These are phyloP conservation scores for Enteromius fasciolatus DNA, from an alignment of 2,797 vertebrate genomes.

Conservation along the genomic window DNA sequence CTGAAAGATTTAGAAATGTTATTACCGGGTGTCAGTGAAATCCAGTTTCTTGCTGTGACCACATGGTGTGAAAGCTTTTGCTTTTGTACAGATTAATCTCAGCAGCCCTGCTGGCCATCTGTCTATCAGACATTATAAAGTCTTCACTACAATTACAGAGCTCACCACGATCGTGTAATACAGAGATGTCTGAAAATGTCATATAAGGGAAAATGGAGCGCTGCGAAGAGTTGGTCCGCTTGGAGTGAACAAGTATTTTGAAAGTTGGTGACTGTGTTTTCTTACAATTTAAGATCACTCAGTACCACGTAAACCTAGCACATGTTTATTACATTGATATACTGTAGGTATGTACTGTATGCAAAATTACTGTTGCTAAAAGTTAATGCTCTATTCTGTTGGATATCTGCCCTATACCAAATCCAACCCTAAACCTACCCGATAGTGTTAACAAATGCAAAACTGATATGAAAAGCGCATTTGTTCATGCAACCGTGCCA, in stretches of 20 bases:
- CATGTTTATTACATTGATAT: no score
- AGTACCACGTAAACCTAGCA: neutral
- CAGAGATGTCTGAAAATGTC: constrained; percentile 8
- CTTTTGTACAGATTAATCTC: constrained; percentile 55
- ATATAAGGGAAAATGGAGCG: neutral
- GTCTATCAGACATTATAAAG: constrained; percentile 45
- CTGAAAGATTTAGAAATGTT: constrained; percentile 37
- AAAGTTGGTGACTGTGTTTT: neutral
- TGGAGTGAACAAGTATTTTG: neutral
- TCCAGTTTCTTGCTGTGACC: constrained; percentile 45
- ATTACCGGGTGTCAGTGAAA: constrained; percentile 45
- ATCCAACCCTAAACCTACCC: no score
- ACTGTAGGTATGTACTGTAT: no score
- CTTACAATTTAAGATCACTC: neutral
- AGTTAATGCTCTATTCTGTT: no score
- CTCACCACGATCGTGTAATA: constrained; percentile 7
- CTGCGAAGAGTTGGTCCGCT: neutral
- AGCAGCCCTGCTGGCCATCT: constrained; percentile 53
- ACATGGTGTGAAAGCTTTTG: constrained; percentile 51
- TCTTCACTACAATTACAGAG: constrained; percentile 30
- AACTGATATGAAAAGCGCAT: no score
- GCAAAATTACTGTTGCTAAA: no score
- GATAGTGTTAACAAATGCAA: no score
- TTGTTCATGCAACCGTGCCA: no score
- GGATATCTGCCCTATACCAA: no score